These are phyloP conservation scores for Diachrysia chrysitis DNA, from an alignment of 2,888 invertebrate genomes.

Conservation along the genomic window DNA sequence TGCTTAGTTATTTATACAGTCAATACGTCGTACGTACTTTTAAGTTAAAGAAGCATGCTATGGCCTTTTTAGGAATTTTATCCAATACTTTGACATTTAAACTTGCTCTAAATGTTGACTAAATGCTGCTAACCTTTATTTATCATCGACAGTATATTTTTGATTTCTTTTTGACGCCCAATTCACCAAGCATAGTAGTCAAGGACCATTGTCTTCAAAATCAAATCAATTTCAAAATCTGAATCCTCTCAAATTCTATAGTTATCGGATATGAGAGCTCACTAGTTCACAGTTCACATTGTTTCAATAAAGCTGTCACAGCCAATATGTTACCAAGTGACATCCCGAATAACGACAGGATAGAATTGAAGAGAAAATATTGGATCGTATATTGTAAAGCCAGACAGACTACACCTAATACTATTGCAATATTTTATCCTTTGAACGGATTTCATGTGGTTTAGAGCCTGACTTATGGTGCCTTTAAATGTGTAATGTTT, in stretches of 20 bases:
- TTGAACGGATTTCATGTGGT: background rate
- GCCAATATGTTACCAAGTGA: conserved; percentile 72
- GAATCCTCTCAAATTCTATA: conserved; percentile 22
- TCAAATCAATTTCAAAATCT: conserved; percentile 2
- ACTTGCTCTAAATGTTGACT: no score
- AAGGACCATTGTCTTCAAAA: background rate
- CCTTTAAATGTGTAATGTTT: background rate
- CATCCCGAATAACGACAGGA: conserved; percentile 64
- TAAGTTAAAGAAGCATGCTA: no score
- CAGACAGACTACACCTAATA: conserved; percentile 15
- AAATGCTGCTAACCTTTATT: no score
- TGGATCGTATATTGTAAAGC: conserved; percentile 46
- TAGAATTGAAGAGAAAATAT: conserved; percentile 67
- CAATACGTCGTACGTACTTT: no score
- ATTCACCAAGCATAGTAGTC: background rate
- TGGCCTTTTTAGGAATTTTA: no score
- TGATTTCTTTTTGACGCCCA: background rate
- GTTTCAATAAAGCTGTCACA: conserved; percentile 76
- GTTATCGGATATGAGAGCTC: conserved; percentile 39
- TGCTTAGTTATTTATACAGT: no score
- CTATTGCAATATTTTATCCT: background rate
- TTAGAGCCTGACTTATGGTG: background rate
- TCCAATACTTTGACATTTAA: no score
- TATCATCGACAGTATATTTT: no score
- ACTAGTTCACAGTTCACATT: conserved; percentile 63